Conservation (phyloP, 2,113 vertebrate genomes). For the Podarcis cretensis region DNA sequence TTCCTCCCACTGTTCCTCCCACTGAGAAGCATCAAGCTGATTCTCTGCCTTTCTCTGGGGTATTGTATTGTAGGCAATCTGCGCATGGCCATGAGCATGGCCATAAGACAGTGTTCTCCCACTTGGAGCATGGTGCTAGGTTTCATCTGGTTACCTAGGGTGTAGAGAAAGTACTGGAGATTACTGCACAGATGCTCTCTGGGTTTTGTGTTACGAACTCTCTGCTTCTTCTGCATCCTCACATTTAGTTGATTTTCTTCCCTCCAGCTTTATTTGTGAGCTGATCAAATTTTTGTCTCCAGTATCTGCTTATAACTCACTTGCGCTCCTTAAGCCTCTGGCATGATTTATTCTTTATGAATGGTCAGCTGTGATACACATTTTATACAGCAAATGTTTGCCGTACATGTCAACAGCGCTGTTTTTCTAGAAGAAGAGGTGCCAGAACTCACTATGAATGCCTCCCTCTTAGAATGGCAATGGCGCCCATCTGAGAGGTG, state of each 20-base stretch:
- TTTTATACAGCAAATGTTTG: too few relatives aligned
- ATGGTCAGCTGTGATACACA: neutral
- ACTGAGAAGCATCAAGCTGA: too few relatives aligned
- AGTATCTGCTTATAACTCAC: neutral
- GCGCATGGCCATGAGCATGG: too few relatives aligned
- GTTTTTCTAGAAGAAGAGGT: too few relatives aligned
- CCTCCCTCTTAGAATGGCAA: too few relatives aligned
- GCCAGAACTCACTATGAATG: too few relatives aligned
- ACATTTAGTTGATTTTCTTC: neutral
- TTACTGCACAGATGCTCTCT: neutral
- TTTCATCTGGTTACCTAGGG: neutral
- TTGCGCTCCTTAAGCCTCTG: neutral
- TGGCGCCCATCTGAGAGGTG: too few relatives aligned
- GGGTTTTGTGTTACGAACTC: neutral
- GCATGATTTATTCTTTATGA: neutral
- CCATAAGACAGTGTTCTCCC: neutral
- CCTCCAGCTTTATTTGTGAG: neutral
- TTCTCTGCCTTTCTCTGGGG: too few relatives aligned
- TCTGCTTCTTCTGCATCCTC: neutral
- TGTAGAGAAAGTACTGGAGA: too few relatives aligned
- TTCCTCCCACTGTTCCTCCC: too few relatives aligned
- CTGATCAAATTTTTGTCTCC: neutral
- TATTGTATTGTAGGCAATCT: too few relatives aligned
- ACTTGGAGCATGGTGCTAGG: neutral
- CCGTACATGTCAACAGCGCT: neutral